Base-by-base conservation (phyloP, 2,888 invertebrate species). In the Harpagoxenus sublaevis region DNA sequence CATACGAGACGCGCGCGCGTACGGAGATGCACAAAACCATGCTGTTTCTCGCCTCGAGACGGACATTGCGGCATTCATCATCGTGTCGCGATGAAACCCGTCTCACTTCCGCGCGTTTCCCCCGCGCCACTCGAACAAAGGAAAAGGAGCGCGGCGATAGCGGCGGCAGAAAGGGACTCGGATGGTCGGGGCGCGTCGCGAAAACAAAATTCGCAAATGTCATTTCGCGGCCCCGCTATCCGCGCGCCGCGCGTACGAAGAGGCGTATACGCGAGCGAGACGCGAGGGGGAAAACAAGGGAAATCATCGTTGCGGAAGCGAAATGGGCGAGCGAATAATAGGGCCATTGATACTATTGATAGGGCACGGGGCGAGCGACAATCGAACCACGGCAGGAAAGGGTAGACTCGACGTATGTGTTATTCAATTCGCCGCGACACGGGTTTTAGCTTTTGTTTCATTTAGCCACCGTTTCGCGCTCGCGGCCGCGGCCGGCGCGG, bases 21-120 rank as follows among this genome's bases (percentile, higher is more conserved):
- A 42, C 23, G 75, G 8, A 31, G 28, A 42, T 77, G 51, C 63
- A 23, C 23, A 23, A 39, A 73, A 62, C 82, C 79, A 55, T 65
- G 75, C 62, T 82, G 65, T 77, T 83, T 83, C 78, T 48, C 83
- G 83, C 83, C 83, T 66, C 66, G 78, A 55, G 78, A 78, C 83
- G 65, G 83, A 83, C 75, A 57, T 48, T 66, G 57, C 83, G 28
- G 78, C 78, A 83, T 83, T 83, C 78, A 83, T 83, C 83, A 81
- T 81, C 73, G 57, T 31, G 82, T 65, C 83, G 83, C 83, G 78
- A 77, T 83, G 83, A 83, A 78, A 83, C 45, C 48, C 57, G 48
- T 78, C 45, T 65, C 51, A 18, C 45, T 55, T 55, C 53, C 23
- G 23, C 51, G 18, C 4, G 5, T n/a, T 6, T 3, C 10, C n/a